Evolutionary conservation across 2,888 invertebrate species (phyloP).

Genomic region (Drosophila bunnanda): DNA sequence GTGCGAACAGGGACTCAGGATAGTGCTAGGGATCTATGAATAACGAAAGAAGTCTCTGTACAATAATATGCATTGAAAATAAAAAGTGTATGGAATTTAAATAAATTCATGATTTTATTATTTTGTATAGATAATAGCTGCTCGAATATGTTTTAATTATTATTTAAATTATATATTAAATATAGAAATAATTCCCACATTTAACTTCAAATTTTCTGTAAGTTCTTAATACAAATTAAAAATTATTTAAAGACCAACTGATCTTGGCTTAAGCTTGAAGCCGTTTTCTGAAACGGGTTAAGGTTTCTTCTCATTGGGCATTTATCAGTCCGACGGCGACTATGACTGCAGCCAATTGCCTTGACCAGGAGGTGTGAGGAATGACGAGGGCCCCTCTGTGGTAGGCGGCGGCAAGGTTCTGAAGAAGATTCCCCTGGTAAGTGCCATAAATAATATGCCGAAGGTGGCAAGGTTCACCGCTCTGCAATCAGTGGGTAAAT

Average conservation of each 20-base stretch:
- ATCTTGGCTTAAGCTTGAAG: not conserved
- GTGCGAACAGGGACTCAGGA: conserved; percentile 2
- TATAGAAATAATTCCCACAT: too few relatives aligned
- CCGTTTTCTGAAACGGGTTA: not conserved
- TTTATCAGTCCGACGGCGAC: conserved; percentile 11
- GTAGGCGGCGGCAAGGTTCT: conserved; percentile 16
- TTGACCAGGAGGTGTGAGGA: conserved; percentile 1
- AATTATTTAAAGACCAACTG: not conserved
- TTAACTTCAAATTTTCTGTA: too few relatives aligned
- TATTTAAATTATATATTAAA: too few relatives aligned
- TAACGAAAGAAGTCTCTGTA: too few relatives aligned
- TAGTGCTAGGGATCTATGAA: not conserved
- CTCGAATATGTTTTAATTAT: not conserved
- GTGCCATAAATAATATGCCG: conserved; percentile 3
- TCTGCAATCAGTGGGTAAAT: not conserved
- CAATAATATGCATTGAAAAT: not conserved
- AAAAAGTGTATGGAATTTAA: not conserved
- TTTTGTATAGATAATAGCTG: not conserved
- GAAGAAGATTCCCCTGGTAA: not conserved
- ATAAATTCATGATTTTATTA: not conserved
- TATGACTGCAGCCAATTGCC: conserved; percentile 10
- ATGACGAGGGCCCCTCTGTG: not conserved
- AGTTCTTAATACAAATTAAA: too few relatives aligned
- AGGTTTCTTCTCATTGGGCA: conserved; percentile 8
- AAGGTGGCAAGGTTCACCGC: not conserved